Evolutionary conservation across 2,113 vertebrate genomes (phyloP), one percentile per base, ranked within the genome.

Genomic region (Acanthisitta chloris): DNA sequence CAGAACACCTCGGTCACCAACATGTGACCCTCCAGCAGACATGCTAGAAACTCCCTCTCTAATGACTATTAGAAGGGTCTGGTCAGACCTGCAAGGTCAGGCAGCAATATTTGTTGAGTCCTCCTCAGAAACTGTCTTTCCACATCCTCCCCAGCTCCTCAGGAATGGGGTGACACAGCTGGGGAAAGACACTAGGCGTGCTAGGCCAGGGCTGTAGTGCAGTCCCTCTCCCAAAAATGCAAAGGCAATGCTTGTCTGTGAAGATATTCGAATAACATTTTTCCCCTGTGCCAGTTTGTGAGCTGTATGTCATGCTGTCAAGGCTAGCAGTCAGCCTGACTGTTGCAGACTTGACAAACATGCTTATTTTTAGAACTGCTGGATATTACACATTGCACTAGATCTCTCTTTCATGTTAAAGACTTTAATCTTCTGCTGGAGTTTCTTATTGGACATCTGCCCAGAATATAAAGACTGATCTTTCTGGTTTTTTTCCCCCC

Each of bases 381-480:
- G 96, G 93, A 91, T 97, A 97, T 90, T 96, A 95, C 72, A 92
- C 80, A 72, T 96, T 96, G 94, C 96, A 87, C 54, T 83, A 90
- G 88, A 46, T 96, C 94, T 94, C 86, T 93, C 94, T 96, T 98
- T 97, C 96, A 96, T 97, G 96, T 96, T 94, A 97, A 97, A 97
- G 76, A 92, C 91, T 98, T 98, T 97, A 97, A 96, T 96, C 96
- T 98, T 96, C 96, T 95, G 62, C 85, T 92, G 69, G 83, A 90
- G 86, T 97, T 97, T 97, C 97, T 97, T 93, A 96, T 97, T 97
- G 98, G 98, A 97, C 96, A 96, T 93, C 86, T 97, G 97, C 97
- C 97, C 95, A 95, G 86, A 92, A 82, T 95, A 96, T 94, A 96
- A 98, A 98, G 97, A 98, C 86, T 94, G 95, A 98, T 98, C 64